phyloP scores from a whole-genome alignment of 2,113 vertebrate genomes.

The Datnioides undecimradiatus region DNA sequence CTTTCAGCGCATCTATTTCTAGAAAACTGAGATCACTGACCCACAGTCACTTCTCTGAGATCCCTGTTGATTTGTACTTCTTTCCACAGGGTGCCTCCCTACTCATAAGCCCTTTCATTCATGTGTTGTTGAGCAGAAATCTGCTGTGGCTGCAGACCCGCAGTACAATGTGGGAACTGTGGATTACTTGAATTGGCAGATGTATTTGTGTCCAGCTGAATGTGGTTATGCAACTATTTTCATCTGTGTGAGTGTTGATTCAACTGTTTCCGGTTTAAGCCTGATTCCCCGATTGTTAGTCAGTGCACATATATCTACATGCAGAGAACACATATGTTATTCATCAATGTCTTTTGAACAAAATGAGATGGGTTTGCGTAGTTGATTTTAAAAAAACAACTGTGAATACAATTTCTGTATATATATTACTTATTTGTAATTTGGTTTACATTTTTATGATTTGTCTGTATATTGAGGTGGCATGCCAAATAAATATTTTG shows the following conservation, averaged over 20 bases:
- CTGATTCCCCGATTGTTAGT: slow-evolving; percentile 1
- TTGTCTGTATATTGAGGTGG: slow-evolving; percentile 41
- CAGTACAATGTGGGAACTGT: slow-evolving; percentile 30
- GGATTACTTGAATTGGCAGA: slow-evolving; percentile 42
- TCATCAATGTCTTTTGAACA: background rate
- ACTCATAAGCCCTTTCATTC: background rate
- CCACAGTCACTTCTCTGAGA: slow-evolving; percentile 6
- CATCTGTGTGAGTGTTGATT: background rate
- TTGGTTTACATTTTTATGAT: slow-evolving; percentile 22
- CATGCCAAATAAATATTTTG: slow-evolving; percentile 57
- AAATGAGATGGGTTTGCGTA: background rate
- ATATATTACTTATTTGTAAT: slow-evolving; percentile 29
- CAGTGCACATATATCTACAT: background rate
- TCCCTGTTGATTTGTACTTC: background rate
- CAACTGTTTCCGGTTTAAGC: background rate
- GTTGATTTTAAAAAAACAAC: slow-evolving; percentile 10
- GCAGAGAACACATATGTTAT: background rate
- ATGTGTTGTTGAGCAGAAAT: background rate
- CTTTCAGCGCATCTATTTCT: slow-evolving; percentile 57
- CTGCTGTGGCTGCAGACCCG: slow-evolving; percentile 21
- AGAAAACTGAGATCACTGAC: slow-evolving; percentile 36
- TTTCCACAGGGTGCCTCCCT: slow-evolving; percentile 1
- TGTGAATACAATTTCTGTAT: slow-evolving; percentile 41
- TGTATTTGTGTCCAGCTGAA: slow-evolving; percentile 18
- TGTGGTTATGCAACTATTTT: background rate